Conservation (phyloP, 1,140 invertebrate species). For the Fopius arisanus region DNA sequence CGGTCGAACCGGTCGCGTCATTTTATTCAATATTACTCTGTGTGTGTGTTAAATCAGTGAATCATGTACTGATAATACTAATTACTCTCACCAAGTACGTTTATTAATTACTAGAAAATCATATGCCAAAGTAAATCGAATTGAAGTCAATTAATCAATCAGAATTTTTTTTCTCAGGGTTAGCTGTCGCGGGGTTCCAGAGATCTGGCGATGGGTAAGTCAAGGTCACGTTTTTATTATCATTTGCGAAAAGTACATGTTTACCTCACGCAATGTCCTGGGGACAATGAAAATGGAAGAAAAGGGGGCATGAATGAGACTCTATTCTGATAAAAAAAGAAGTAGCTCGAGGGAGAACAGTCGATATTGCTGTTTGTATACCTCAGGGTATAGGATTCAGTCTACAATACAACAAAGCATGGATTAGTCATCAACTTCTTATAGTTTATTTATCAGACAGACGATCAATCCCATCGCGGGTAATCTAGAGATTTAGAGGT, state of each 20-base stretch:
- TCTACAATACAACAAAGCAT: not conserved
- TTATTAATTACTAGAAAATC: too few relatives aligned
- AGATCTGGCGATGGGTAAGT: too few relatives aligned
- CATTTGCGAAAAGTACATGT: not conserved
- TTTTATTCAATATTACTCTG: too few relatives aligned
- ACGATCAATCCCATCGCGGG: not conserved
- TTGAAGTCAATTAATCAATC: too few relatives aligned
- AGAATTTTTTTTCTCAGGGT: too few relatives aligned
- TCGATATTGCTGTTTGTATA: slow-evolving; percentile 27
- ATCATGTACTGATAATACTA: too few relatives aligned
- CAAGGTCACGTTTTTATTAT: not conserved
- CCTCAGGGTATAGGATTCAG: slow-evolving; percentile 7
- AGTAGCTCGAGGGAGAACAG: not conserved
- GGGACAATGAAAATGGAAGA: not conserved
- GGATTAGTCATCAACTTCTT: slow-evolving; percentile 5
- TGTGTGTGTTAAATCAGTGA: too few relatives aligned
- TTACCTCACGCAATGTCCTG: not conserved
- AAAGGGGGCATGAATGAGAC: not conserved
- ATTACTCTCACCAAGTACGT: too few relatives aligned
- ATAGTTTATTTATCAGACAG: not conserved
- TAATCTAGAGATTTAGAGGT: too few relatives aligned
- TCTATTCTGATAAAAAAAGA: not conserved
- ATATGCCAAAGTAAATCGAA: too few relatives aligned
- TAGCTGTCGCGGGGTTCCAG: too few relatives aligned
- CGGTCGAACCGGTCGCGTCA: too few relatives aligned